These are phyloP conservation scores for Sicus ferrugineus DNA, from an alignment of 2,888 invertebrate species.

Conservation along the genomic window DNA sequence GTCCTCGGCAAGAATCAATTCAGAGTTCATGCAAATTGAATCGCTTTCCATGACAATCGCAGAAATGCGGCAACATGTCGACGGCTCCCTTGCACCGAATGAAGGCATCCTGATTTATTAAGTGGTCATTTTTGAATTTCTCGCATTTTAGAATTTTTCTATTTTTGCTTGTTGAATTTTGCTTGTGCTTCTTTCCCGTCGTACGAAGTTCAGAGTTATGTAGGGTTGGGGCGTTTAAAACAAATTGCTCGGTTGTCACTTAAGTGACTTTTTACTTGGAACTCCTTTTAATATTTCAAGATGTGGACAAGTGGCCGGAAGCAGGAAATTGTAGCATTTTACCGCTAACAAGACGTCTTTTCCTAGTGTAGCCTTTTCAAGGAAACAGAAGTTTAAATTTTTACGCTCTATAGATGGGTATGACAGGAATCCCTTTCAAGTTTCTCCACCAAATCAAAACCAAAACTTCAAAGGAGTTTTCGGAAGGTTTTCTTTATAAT, in stretches of 20 bases:
- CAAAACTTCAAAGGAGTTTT: too few species aligned
- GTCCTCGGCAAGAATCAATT: neutral
- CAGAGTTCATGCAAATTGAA: constrained; percentile 32
- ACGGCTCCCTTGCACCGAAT: neutral
- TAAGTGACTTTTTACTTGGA: neutral
- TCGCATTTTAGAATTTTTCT: constrained; percentile 3
- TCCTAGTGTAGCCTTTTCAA: too few species aligned
- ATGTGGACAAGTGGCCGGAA: neutral
- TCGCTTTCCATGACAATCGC: constrained; percentile 10
- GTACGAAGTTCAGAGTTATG: neutral
- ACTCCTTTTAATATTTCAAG: neutral
- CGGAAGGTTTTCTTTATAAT: too few species aligned
- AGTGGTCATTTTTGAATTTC: constrained; percentile 34
- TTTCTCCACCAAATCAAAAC: too few species aligned
- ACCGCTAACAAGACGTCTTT: neutral
- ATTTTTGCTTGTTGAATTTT: neutral
- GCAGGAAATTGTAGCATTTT: neutral
- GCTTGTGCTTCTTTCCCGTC: neutral
- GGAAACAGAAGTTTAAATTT: too few species aligned
- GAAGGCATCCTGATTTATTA: constrained; percentile 35
- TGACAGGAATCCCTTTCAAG: too few species aligned
- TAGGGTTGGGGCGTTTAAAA: neutral
- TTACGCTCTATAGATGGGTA: too few species aligned
- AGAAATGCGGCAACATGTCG: neutral
- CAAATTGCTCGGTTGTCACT: neutral